Evolutionary conservation across 2,888 invertebrate genomes (phyloP), one percentile per base, ranked within the genome.

Genomic region (Cephus sareptanus): DNA sequence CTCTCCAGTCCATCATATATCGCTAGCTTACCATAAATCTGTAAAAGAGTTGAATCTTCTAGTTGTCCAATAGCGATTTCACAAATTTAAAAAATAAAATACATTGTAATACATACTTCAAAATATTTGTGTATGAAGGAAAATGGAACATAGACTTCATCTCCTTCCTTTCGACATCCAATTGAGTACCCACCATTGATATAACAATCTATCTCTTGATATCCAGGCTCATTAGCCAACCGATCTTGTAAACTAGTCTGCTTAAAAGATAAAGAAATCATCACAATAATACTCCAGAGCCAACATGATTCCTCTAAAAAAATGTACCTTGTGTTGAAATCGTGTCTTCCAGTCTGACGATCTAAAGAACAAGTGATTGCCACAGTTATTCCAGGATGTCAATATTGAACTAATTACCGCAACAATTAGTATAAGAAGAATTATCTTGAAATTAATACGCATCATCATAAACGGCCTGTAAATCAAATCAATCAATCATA

Each of bases 51-150:
- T 12, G n/a, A 30, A n/a, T n/a, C 56, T 23, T 56, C 56, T 15
- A 23, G 9, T 23, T 23, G 6, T 23, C 6, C 9, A 56, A 2
- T 23, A 23, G 9, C 9, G 0, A 56, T 6, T 6, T 23, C 31
- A 31, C 34, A 71, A 78, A 71, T 13, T 30, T 56, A 71, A 69
- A 34, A 4, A 34, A 75, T 77, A 37, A 40, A 77, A 71, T 75
- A n/a, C n/a, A 73, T 74, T 40, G 70, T 23, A 71, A 15, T 68
- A 76, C 91, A 89, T 85, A 97, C 96, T 94, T 98, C 98, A 92
- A 98, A 98, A 92, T 98, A 98, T 91, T 96, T 97, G 88, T 96
- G 96, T 85, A 98, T 93, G 90, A 98, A 98, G 74, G 97, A 96
- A 92, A 98, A 98, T 34, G 98, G 98, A 86, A 98, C 92, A 91